These are phyloP conservation scores for Tupaia chinensis DNA, from an alignment of 2,113 vertebrate genomes.

Conservation along the genomic window DNA sequence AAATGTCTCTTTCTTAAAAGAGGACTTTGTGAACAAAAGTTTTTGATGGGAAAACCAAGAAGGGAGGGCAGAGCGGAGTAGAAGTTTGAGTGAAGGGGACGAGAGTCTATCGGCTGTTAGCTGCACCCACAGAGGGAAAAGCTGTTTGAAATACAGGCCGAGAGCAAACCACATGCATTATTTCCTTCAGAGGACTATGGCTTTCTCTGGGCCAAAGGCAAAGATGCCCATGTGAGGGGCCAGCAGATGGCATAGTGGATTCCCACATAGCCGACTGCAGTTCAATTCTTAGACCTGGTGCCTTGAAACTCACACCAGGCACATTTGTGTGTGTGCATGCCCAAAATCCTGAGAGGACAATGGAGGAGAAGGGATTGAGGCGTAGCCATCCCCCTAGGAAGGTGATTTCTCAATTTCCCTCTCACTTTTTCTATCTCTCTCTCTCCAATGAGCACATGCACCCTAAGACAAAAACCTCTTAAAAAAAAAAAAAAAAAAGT, in stretches of 20 bases:
- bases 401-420: too few relatives aligned
- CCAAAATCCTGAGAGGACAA: too few relatives aligned
- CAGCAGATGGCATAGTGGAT: too few relatives aligned
- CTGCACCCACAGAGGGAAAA: neutral
- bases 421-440: too few relatives aligned
- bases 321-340: too few relatives aligned
- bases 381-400: too few relatives aligned
- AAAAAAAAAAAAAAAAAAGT: neutral
- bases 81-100: neutral
- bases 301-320: too few relatives aligned
- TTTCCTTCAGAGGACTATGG: neutral
- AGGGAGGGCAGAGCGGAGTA: neutral
- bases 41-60: neutral
- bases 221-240: neutral
- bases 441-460: too few relatives aligned
- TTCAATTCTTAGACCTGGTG: too few relatives aligned
- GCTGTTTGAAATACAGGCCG: neutral
- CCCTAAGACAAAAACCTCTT: too few relatives aligned
- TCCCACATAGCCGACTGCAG: too few relatives aligned
- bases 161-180: accelerated
- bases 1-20: neutral
- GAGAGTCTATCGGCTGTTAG: neutral
- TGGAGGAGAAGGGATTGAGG: too few relatives aligned
- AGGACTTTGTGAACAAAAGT: neutral
- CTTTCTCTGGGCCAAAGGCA: neutral